Evolutionary conservation across 1,140 invertebrate genomes (phyloP), one percentile per base, ranked within the genome.

Genomic region (Pseudomyrmex concolor): DNA sequence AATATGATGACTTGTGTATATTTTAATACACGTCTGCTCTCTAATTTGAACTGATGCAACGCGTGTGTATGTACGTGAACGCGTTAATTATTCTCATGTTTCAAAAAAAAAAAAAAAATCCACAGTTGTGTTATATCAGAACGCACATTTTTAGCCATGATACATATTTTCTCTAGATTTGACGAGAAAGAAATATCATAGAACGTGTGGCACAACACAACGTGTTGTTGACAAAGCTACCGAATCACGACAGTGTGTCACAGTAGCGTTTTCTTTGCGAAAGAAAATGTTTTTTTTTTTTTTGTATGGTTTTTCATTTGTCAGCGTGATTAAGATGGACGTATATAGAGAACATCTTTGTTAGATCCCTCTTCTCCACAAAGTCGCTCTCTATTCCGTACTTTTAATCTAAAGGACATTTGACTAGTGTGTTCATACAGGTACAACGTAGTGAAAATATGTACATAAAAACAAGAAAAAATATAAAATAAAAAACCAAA

Each of bases 281-380:
- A 71, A 4, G 71, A 34, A 5, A 48, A 70, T 70, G 12, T 71
- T 34, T 8, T 43, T 43, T 8, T 43, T 43, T 19, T 64, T 68
- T n/a, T 70, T 34, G 25, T 25, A 34, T 7, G 34, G 66, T 60
- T 71, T 80, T 71, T 71, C 66, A 80, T 80, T 80, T 71, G 66
- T 80, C 76, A 80, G 66, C 54, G 22, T 80, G 76, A 80, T 80
- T 80, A 80, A 80, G 45, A 70, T 70, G 22, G 54, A 71, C 66
- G 12, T 15, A 9, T 19, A 80, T 50, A 59, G n/a, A 59, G 54
- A n/a, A 50, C n/a, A 68, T 43, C 19, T 80, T 70, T 80, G 76
- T 70, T 34, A 45, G 43, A 0, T 8, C 43, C 43, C n/a, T 9
- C 34, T 57, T 45, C 7, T 54, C 13, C 25, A n/a, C 64, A 68